Evolutionary conservation across 2,797 vertebrate species (phyloP), one percentile per base, ranked within the genome.

Genomic region (Liparis tanakae): DNA sequence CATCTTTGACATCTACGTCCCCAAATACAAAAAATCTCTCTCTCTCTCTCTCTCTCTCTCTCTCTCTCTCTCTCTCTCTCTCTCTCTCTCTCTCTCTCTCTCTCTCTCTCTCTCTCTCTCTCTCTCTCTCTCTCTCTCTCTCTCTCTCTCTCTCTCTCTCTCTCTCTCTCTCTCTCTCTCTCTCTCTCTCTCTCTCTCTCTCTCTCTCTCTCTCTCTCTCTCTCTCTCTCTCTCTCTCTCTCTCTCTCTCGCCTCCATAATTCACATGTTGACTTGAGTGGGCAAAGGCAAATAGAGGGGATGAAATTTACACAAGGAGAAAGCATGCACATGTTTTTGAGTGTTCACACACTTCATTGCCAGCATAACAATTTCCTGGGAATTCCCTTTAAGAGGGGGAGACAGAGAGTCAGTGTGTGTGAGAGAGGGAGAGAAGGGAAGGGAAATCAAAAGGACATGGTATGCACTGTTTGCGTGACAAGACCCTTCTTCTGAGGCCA

Each of bases 311-410:
- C 44, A 46, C 41, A 15, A 50, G 59, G 20, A 62, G 56, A 78
- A 55, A 61, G 59, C 62, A 58, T 51, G 72, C 41, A 66, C 39
- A 78, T 74, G 79, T 85, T 85, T 79, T 55, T 3, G 13, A 72
- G 73, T 48, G 67, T 90, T 85, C 82, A 72, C 51, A 85, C 83
- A 72, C 72, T 82, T 82, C 5, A 88, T 92, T 89, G 82, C 46
- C 76, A 64, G 74, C 82, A 86, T 75, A 69, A 78, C 62, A 59
- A 80, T 87, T 85, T 91, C 86, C 89, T 86, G 87, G 82, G 83
- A 85, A 91, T 86, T 89, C 89, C 90, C 82, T 82, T 72, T 80
- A 88, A 81, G 79, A 66, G 57, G 72, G 57, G 71, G 10, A 18
- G 58, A 75, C 54, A 70, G 61, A 81, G 48, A 82, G 53, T 15